Conservation (phyloP, 2,888 invertebrate species). For the Sericinus montela region DNA sequence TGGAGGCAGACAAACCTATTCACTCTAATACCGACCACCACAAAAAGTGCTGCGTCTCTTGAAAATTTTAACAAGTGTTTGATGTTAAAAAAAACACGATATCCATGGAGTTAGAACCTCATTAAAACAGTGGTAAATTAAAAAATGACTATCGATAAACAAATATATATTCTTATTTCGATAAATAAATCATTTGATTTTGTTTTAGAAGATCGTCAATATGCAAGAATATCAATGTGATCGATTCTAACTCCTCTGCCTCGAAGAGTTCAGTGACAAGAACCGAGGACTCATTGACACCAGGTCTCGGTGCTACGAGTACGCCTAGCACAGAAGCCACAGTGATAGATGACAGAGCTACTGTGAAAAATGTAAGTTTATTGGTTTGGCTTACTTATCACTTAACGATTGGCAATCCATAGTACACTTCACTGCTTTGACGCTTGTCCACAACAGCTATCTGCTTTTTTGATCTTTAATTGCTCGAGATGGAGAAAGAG, state of each 20-base stretch:
- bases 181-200: too few species aligned
- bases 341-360: conserved; percentile 48
- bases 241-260: conserved; percentile 36
- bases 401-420: too few species aligned
- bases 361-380: conserved; percentile 59
- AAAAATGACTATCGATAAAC: too few species aligned
- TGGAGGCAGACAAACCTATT: background rate
- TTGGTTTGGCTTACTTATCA: too few species aligned
- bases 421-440: too few species aligned
- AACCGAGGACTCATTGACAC: conserved; percentile 28
- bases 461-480: too few species aligned
- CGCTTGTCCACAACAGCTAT: too few species aligned
- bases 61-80: background rate
- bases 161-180: too few species aligned
- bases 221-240: conserved; percentile 52
- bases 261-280: conserved; percentile 35
- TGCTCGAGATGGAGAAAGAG: too few species aligned
- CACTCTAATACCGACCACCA: background rate
- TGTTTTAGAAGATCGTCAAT: conserved; percentile 57
- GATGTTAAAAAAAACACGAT: too few species aligned
- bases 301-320: conserved; percentile 15
- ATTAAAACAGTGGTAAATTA: too few species aligned
- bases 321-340: conserved; percentile 29
- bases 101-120: too few species aligned
- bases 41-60: background rate